phyloP scores from a whole-genome alignment of 2,113 vertebrate genomes.

The Rhagologus leucostigma region DNA sequence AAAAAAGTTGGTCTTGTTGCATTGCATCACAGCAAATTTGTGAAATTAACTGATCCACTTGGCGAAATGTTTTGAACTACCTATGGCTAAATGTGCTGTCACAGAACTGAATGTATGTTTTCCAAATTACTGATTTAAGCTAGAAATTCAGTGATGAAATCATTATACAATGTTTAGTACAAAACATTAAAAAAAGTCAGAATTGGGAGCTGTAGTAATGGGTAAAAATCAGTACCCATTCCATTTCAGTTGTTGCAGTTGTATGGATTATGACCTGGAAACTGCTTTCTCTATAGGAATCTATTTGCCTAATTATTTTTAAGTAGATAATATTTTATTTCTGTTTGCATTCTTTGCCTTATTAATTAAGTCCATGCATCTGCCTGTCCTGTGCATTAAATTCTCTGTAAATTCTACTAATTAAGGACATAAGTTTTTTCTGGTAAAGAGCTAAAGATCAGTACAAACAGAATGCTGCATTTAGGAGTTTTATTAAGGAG shows the following conservation, averaged over 20 bases:
- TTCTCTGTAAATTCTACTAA: neutral
- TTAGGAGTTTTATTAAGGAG: neutral
- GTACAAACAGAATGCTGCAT: neutral
- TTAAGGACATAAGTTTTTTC: neutral
- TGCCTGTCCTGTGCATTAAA: neutral
- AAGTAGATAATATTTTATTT: slow-evolving; percentile 11
- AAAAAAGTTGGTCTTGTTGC: neutral
- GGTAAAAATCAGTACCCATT: neutral
- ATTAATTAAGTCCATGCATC: neutral
- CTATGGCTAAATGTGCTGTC: neutral
- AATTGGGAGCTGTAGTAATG: neutral
- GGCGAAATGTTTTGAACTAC: neutral
- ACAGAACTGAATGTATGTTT: neutral
- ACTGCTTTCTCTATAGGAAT: neutral
- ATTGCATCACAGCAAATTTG: neutral
- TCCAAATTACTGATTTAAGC: neutral
- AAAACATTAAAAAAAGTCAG: neutral
- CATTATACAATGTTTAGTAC: neutral
- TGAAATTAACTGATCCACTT: neutral
- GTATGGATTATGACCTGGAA: neutral
- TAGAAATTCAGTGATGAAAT: neutral
- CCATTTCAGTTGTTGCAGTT: neutral
- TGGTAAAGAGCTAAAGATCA: neutral
- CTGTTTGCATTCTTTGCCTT: neutral
- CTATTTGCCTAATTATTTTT: slow-evolving; percentile 7